These are phyloP conservation scores for Vidua chalybeata DNA, from an alignment of 2,113 vertebrate species.

Conservation along the genomic window DNA sequence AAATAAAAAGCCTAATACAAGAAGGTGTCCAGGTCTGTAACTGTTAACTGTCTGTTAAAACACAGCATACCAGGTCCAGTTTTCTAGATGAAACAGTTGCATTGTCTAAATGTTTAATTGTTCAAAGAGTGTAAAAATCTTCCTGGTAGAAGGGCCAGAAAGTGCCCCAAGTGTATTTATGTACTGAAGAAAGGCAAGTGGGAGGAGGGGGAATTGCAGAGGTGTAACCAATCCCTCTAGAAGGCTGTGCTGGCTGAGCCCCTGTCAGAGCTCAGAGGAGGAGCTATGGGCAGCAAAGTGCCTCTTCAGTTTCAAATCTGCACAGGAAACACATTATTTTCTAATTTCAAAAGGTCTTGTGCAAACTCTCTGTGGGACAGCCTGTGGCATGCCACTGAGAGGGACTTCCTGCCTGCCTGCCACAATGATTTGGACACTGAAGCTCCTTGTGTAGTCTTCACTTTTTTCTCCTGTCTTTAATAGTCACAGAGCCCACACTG, in stretches of 20 bases:
- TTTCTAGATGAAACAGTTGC: neutral
- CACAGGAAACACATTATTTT: conserved; percentile 40
- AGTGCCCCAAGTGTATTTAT: neutral
- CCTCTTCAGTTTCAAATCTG: conserved; percentile 1
- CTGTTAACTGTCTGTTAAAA: neutral
- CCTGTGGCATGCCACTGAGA: conserved; percentile 20
- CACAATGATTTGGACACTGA: conserved; percentile 30
- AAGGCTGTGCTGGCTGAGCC: neutral
- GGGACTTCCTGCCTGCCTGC: conserved; percentile 54
- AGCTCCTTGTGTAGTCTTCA: conserved; percentile 33
- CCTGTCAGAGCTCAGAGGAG: neutral
- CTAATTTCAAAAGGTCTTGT: conserved; percentile 52
- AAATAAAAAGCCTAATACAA: neutral
- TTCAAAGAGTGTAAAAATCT: neutral
- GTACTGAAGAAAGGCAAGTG: neutral
- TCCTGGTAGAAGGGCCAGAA: neutral
- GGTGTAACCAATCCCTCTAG: neutral
- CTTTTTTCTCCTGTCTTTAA: neutral
- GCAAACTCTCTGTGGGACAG: conserved; percentile 56
- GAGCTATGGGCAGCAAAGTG: neutral
- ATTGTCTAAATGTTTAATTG: neutral
- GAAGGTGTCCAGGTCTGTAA: neutral
- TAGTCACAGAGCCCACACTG: neutral
- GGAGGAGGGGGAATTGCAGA: neutral
- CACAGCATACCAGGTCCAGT: neutral